Conservation (phyloP, 1,140 invertebrate genomes). For the Teleopsis dalmanni region DNA sequence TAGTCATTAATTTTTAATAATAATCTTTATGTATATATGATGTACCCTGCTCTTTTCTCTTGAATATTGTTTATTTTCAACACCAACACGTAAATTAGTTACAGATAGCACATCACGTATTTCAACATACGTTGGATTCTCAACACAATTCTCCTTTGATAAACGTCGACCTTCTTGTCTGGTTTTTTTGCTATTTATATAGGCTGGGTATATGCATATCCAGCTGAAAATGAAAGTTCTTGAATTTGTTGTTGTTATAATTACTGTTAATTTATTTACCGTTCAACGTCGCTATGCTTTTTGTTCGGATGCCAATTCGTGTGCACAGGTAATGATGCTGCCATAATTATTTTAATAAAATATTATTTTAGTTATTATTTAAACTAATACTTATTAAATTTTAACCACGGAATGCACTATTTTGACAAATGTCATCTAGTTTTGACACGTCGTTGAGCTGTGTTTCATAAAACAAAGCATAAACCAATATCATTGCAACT, state of each 20-base stretch:
- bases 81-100: constrained; percentile 72
- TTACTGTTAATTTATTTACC: constrained; percentile 30
- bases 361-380: background rate
- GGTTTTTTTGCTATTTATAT: constrained; percentile 91
- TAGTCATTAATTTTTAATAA: background rate
- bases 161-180: constrained; percentile 78
- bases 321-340: constrained; percentile 38
- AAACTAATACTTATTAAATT: constrained; percentile 2
- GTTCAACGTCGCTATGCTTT: constrained; percentile 55
- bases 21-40: background rate
- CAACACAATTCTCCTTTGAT: constrained; percentile 76
- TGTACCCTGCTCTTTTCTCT: constrained; percentile 75
- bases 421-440: background rate
- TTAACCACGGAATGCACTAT: background rate
- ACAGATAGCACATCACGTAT: constrained; percentile 84
- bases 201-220: constrained; percentile 95
- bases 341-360: constrained; percentile 37
- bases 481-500: too few species aligned
- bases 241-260: background rate
- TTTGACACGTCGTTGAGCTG: constrained; percentile 17
- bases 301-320: constrained; percentile 55
- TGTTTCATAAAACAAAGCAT: too few species aligned
- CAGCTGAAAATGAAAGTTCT: constrained; percentile 59
- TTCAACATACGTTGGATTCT: constrained; percentile 90
- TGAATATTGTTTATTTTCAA: constrained; percentile 94